Evolutionary conservation across 2,113 vertebrate species (phyloP).

Genomic region (Xenopus borealis): DNA sequence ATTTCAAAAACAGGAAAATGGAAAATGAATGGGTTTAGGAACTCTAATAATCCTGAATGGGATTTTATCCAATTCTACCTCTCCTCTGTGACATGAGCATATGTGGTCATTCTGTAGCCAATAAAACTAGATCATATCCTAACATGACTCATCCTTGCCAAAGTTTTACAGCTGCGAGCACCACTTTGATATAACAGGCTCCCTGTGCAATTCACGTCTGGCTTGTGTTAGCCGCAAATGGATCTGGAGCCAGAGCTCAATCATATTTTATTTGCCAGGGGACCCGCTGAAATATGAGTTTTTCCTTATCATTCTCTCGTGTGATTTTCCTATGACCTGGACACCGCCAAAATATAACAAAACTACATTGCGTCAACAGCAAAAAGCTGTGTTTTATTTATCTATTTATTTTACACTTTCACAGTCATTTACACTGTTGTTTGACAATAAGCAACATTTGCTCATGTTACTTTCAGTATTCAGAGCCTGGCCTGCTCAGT

Average conservation of each 20-base stretch:
- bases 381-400: neutral
- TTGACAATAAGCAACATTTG: too few species aligned
- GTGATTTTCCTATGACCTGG: constrained; percentile 14
- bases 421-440: too few species aligned
- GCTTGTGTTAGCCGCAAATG: constrained; percentile 3
- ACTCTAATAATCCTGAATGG: constrained; percentile 23
- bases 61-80: constrained; percentile 29
- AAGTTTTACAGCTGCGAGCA: constrained; percentile 19
- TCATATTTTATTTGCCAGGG: constrained; percentile 26
- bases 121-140: constrained; percentile 39
- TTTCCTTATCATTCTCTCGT: constrained; percentile 36
- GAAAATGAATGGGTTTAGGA: constrained; percentile 22
- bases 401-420: neutral
- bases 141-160: constrained; percentile 24
- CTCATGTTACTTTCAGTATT: too few species aligned
- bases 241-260: constrained; percentile 20
- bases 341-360: constrained; percentile 12
- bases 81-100: constrained; percentile 39
- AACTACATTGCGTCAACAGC: constrained; percentile 16
- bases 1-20: constrained; percentile 14
- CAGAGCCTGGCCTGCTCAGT: too few species aligned
- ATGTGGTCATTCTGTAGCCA: constrained; percentile 25
- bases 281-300: constrained; percentile 16
- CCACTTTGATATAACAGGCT: constrained; percentile 2
- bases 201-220: constrained; percentile 30